A percentile compares a stretch with the other conserved stretches of the same genome.
Conservation (phyloP, 2,888 invertebrate species). For the Lithophane socia region DNA sequence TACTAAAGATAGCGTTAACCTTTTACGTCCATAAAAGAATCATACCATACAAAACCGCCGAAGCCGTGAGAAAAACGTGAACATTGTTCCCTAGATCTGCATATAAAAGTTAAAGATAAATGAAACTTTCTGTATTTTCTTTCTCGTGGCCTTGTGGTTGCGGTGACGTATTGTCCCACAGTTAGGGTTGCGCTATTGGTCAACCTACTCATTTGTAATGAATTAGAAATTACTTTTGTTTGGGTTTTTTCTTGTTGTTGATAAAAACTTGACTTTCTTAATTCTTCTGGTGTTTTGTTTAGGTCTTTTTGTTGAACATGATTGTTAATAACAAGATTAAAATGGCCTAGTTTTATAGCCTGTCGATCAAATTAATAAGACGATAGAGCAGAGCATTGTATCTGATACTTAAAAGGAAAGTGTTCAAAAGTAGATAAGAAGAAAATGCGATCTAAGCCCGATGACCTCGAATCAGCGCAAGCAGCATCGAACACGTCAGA, state of each 20-base stretch:
- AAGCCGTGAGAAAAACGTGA: slow-evolving; percentile 78
- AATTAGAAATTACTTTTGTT: slow-evolving; percentile 17
- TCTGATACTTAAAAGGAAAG: slow-evolving; percentile 59
- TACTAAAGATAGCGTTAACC: slow-evolving; percentile 62
- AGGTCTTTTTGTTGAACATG: slow-evolving; percentile 1
- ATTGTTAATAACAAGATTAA: slow-evolving; percentile 5
- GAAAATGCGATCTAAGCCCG: slow-evolving; percentile 48
- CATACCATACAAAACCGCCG: slow-evolving; percentile 58
- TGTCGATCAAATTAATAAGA: slow-evolving; percentile 24
- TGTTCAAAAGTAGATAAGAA: slow-evolving; percentile 52
- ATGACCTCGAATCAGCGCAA: slow-evolving; percentile 61
- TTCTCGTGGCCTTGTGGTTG: slow-evolving; percentile 66
- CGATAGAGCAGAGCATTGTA: slow-evolving; percentile 14
- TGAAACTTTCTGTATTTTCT: slow-evolving; percentile 76
- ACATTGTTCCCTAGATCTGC: slow-evolving; percentile 72
- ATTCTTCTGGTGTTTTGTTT: slow-evolving; percentile 23
- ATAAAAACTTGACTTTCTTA: slow-evolving; percentile 9
- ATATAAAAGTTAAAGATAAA: slow-evolving; percentile 71
- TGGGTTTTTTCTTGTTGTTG: slow-evolving; percentile 6
- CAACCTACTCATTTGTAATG: slow-evolving; percentile 38
- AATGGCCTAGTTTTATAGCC: not conserved
- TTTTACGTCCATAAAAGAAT: slow-evolving; percentile 64
- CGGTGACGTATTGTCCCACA: slow-evolving; percentile 56
- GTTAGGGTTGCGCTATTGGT: slow-evolving; percentile 57
- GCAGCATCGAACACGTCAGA: slow-evolving; percentile 77